Conservation (phyloP, 2,113 vertebrate genomes). For the Hippocampus abdominalis region DNA sequence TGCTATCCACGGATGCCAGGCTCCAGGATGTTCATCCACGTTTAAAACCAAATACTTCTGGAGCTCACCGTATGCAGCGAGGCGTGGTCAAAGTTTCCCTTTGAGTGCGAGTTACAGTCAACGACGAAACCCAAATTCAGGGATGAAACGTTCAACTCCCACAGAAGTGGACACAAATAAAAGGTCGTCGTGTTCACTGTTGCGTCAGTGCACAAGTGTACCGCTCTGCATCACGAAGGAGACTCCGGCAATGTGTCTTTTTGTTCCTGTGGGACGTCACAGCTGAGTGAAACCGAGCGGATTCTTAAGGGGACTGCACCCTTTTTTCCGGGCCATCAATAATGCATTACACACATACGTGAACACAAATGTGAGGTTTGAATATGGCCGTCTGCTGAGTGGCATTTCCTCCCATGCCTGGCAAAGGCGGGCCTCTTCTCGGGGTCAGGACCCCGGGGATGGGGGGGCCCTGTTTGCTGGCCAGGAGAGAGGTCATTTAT, state of each 20-base stretch:
- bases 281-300: conserved; percentile 22
- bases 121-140: too few relatives aligned
- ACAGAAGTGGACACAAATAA: background rate
- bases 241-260: background rate
- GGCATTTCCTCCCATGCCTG: conserved; percentile 42
- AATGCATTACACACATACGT: conserved; percentile 33
- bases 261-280: conserved; percentile 19
- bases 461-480: conserved; percentile 10
- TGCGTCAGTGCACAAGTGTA: background rate
- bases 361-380: conserved; percentile 18
- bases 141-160: background rate
- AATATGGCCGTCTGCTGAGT: conserved; percentile 28
- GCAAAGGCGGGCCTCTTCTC: conserved; percentile 43
- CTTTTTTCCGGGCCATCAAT: conserved; percentile 27
- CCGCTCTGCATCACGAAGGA: background rate
- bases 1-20: too few relatives aligned
- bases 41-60: too few relatives aligned
- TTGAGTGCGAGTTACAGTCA: too few relatives aligned
- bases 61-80: too few relatives aligned
- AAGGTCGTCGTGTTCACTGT: background rate
- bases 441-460: conserved; percentile 49
- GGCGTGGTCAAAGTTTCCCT: too few relatives aligned
- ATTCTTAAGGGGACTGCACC: conserved; percentile 9
- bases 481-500: conserved; percentile 47
- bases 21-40: too few relatives aligned